Evolutionary conservation across 2,888 invertebrate species (phyloP), one percentile per base, ranked within the genome.

Genomic region (Molanna angustata): DNA sequence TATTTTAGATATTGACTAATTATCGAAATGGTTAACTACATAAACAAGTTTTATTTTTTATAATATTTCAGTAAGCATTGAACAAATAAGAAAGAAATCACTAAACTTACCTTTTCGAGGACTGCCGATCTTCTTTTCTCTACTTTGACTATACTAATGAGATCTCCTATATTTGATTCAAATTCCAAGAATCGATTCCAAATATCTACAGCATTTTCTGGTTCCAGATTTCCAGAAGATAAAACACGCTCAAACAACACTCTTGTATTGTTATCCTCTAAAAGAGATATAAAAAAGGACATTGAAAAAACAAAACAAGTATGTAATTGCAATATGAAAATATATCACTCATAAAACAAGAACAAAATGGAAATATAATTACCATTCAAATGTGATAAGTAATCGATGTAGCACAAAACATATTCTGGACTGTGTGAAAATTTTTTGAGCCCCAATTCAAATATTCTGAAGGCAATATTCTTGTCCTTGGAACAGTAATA

Each of bases 161-260:
- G 72, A 71, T 99, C 99, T 0, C 99, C 99, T 60, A 99, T 96
- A 64, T 96, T 95, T 43, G 95, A 94, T 73, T 99, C 99, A 69
- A 99, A 99, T 69, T 99, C 96, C 61, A 99, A 75, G 69, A 99
- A 99, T 56, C 92, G 80, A 74, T 98, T 97, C 99, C 99, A 99
- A 52, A 99, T 94, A 67, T 98, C 96, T 75, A 94, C 90, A 2
- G 95, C 94, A 70, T 93, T 89, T 66, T 96, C 94, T 0, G 91
- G 86, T 62, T 91, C 87, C 40, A 99, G 74, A 55, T 89, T 91
- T 39, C 94, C 94, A 0, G 95, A 94, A 0, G 95, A 94, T 1
- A 99, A 78, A 1, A 99, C 95, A 13, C 98, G 78, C 70, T 99
- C 99, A 73, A 98, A 99, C 35, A 99, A 74, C n/a, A 99, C 99